Evolutionary conservation across 2,888 invertebrate species (phyloP).

Genomic region (Oasisia sp.): DNA sequence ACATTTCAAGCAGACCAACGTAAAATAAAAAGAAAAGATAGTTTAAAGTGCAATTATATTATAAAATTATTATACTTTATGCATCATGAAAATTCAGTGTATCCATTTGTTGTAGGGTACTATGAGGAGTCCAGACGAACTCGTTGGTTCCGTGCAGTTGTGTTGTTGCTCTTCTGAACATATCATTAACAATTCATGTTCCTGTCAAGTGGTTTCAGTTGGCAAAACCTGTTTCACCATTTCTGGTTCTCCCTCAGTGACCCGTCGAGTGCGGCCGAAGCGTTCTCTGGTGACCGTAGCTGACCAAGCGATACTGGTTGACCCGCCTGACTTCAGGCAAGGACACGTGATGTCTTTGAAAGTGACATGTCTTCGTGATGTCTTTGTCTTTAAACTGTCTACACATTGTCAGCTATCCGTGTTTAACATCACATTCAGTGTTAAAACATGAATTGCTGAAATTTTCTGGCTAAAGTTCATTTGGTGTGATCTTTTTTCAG

Average conservation of each 20-base stretch:
- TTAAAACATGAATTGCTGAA: no score
- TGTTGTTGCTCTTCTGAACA: not conserved
- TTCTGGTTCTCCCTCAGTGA: not conserved
- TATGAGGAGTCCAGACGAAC: not conserved
- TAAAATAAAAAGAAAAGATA: no score
- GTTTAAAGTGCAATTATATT: no score
- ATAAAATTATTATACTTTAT: no score
- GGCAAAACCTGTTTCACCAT: not conserved
- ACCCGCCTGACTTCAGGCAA: conserved; percentile 64
- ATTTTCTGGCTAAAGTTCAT: not conserved
- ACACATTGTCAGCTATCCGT: not conserved
- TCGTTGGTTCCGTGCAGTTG: not conserved
- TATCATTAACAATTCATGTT: not conserved
- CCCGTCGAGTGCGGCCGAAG: conserved; percentile 32
- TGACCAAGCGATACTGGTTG: conserved; percentile 62
- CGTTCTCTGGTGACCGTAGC: conserved; percentile 60
- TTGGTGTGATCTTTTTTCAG: not conserved
- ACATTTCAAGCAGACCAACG: no score
- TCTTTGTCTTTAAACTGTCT: not conserved
- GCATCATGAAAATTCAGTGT: no score
- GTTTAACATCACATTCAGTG: not conserved
- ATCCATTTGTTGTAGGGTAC: not conserved
- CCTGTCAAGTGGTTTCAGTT: not conserved
- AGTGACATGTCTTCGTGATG: not conserved
- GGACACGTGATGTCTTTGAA: conserved; percentile 29